Percentiles rank a stretch among this genome's conserved stretches.
phyloP scores from a whole-genome alignment of 2,888 invertebrate genomes.

The Caenorhabditis auriculariae region DNA sequence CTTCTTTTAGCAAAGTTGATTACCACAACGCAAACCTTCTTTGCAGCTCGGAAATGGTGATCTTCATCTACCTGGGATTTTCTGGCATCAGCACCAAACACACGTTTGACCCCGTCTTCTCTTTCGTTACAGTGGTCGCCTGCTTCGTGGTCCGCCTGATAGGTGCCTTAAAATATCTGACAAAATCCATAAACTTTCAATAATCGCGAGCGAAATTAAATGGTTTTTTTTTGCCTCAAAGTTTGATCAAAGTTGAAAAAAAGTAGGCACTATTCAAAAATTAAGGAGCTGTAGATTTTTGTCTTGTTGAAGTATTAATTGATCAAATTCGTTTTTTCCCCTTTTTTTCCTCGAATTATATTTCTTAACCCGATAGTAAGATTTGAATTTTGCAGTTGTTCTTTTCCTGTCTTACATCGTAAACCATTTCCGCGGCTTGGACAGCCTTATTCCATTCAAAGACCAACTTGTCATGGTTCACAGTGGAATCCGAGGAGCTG shows the following conservation, averaged over 20 bases:
- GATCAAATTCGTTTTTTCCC: background rate
- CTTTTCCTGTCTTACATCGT: slow-evolving; percentile 75
- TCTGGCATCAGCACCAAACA: slow-evolving; percentile 84
- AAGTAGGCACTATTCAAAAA: background rate
- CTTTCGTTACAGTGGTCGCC: slow-evolving; percentile 84
- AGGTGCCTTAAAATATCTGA: no score
- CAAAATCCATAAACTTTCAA: no score
- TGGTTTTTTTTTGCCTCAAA: no score
- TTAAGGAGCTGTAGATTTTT: no score
- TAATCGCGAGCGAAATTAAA: no score
- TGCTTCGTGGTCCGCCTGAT: slow-evolving; percentile 85
- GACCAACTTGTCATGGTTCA: slow-evolving; percentile 86
- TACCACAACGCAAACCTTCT: background rate
- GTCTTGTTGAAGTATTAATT: no score
- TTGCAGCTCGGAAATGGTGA: slow-evolving; percentile 87
- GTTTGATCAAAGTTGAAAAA: background rate
- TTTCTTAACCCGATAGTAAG: no score
- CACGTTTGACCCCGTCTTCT: slow-evolving; percentile 70
- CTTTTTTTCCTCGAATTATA: background rate
- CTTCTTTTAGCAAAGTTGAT: background rate
- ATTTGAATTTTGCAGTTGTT: slow-evolving; percentile 24
- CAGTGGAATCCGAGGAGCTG: slow-evolving; percentile 83
- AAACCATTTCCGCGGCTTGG: slow-evolving; percentile 84
- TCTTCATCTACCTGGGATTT: slow-evolving; percentile 97
- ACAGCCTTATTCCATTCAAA: slow-evolving; percentile 73